Base-by-base conservation (phyloP, 2,888 invertebrate genomes). In the Cyclophora albipunctata region DNA sequence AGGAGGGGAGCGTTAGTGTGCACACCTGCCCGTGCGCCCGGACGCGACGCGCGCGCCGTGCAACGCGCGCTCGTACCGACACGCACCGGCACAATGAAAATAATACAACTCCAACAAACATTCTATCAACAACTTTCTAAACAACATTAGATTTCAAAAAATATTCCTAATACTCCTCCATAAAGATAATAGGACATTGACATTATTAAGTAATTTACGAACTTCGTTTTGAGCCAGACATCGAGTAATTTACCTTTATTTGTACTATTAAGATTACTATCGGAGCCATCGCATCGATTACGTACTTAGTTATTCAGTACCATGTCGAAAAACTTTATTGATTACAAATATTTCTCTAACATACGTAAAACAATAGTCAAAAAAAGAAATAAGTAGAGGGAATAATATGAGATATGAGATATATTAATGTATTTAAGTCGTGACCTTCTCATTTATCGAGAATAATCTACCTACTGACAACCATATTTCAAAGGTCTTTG, bases 1-100 rank as follows among this genome's bases (percentile, higher is more conserved):
- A 81, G 68, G 81, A 80, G 82, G 81, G 85, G 84, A 77, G 77
- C 73, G 74, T 76, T 37, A 37, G 4, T 37, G 71, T 74, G 78
- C 79, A 78, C 85, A 86, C 86, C 85, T 84, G 85, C 85, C 75
- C 58, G 70, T 63, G 71, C 33, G 37, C 37, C 37, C 37, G 37
- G 4, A 5, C 37, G 5, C 43, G 43, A 3, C 71, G 72, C 69
- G 65, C 60, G 63, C 68, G 65, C 57, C 60, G 60, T 59, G 55
- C 63, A 67, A 69, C 69, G 69, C 65, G 66, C 69, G 69, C 69
- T 68, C 63, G 65, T 69, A 54, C 45, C 20, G 52, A 55, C 54
- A 54, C 56, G 62, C 49, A 49, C 45, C 58, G 48, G 58, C 55
- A 53, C 59, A 4, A 5, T 43, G 20, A 34, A 20, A 20, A 20